A percentile compares a stretch with the other conserved stretches of the same genome.
phyloP scores from a whole-genome alignment of 2,888 invertebrate genomes.

The Cataglyphis albicans region DNA sequence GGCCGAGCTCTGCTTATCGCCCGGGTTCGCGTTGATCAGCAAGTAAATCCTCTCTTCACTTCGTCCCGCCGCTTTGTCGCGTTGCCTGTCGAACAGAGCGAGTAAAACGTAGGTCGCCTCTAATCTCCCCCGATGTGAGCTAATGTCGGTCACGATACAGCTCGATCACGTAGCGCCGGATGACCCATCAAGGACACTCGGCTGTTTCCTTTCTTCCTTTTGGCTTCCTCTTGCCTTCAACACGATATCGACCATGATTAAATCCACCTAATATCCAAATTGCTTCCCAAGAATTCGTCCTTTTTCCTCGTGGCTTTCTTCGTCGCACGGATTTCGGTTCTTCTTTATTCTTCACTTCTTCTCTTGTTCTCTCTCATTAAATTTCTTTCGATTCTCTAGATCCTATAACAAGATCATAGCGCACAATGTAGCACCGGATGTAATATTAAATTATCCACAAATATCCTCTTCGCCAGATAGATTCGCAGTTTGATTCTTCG shows the following conservation, averaged over 20 bases:
- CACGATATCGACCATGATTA: neutral
- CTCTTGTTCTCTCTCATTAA: neutral
- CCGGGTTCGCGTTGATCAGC: slow-evolving; percentile 61
- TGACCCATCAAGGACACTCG: slow-evolving; percentile 34
- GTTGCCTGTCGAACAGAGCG: slow-evolving; percentile 29
- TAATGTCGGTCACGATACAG: slow-evolving; percentile 41
- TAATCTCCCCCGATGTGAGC: slow-evolving; percentile 36
- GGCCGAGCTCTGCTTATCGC: slow-evolving; percentile 49
- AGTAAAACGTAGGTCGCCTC: slow-evolving; percentile 47
- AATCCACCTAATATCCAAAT: neutral
- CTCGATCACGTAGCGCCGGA: slow-evolving; percentile 40
- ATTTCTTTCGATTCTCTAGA: no score
- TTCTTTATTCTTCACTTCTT: neutral
- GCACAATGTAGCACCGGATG: slow-evolving; percentile 1
- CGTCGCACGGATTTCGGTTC: neutral
- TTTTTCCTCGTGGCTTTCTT: neutral
- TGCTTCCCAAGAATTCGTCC: slow-evolving; percentile 5
- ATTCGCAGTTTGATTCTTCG: neutral
- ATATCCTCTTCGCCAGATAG: neutral
- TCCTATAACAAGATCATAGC: neutral
- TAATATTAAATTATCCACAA: neutral
- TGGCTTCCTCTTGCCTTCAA: neutral
- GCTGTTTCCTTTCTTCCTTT: slow-evolving; percentile 38
- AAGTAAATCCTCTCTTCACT: slow-evolving; percentile 63
- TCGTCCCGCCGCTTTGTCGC: neutral